phyloP scores from a whole-genome alignment of 2,888 invertebrate species.

The Synergus gifuensis region DNA sequence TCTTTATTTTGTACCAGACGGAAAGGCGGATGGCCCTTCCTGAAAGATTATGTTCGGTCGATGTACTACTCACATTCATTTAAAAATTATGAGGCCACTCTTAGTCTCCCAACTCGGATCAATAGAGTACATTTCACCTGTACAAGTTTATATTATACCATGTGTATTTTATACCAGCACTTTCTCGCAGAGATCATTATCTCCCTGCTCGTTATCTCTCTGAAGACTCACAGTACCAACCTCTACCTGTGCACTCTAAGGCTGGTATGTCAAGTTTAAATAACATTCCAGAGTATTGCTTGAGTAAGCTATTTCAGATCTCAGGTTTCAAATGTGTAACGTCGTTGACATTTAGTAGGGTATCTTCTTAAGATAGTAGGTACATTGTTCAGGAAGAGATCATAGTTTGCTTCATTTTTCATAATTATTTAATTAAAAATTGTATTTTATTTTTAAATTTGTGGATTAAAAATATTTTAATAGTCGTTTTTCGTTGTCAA shows the following conservation, averaged over 20 bases:
- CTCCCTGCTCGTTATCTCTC: constrained; percentile 26
- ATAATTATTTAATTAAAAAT: not conserved
- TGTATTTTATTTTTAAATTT: too few species aligned
- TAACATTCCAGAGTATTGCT: constrained; percentile 34
- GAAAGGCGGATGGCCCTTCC: constrained; percentile 11
- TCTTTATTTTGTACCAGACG: not conserved
- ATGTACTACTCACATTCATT: constrained; percentile 5
- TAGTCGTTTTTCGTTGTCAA: too few species aligned
- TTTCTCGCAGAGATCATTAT: constrained; percentile 36
- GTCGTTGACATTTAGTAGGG: constrained; percentile 15
- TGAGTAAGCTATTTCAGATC: constrained; percentile 33
- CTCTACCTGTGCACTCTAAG: constrained; percentile 28
- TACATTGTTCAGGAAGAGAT: not conserved
- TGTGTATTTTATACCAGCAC: constrained; percentile 29
- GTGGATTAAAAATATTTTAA: too few species aligned
- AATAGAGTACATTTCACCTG: constrained; percentile 29
- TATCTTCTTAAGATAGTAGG: constrained; percentile 6
- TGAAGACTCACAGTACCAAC: constrained; percentile 21
- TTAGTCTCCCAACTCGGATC: not conserved
- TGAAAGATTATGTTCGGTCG: not conserved
- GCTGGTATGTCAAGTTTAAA: constrained; percentile 32
- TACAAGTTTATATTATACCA: constrained; percentile 10
- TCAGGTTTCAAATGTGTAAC: constrained; percentile 26
- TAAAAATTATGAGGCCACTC: constrained; percentile 13
- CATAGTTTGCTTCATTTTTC: not conserved